A percentile compares a stretch with the other conserved stretches of the same genome.
phyloP scores from a whole-genome alignment of 2,113 vertebrate species.

The Xenus cinereus region DNA sequence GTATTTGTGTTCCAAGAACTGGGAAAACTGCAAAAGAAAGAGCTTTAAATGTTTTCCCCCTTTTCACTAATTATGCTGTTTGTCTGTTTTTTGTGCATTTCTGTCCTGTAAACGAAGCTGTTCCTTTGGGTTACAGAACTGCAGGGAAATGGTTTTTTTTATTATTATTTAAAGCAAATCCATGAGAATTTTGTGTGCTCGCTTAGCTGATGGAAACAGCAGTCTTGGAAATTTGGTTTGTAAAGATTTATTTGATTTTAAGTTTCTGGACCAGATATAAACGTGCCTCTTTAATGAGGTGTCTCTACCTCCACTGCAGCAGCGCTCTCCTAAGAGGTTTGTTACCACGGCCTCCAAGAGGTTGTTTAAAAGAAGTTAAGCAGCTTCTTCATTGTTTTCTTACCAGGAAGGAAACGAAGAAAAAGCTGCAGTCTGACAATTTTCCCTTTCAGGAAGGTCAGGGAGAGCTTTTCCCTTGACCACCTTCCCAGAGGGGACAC shows the following conservation, averaged over 20 bases:
- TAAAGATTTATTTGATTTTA: background rate
- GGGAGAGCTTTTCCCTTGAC: background rate
- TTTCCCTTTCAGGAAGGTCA: constrained; percentile 1
- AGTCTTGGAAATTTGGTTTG: background rate
- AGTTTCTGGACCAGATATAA: background rate
- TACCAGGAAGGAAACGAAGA: background rate
- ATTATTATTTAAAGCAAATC: background rate
- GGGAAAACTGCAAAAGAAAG: background rate
- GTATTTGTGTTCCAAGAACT: background rate
- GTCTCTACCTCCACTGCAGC: background rate
- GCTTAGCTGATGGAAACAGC: constrained; percentile 3
- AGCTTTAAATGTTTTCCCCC: background rate
- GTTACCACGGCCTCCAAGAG: background rate
- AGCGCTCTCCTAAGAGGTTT: background rate
- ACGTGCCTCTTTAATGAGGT: background rate
- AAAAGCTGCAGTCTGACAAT: background rate
- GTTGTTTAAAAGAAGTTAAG: background rate
- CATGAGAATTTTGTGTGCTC: background rate
- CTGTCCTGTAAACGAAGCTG: background rate
- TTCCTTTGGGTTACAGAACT: background rate
- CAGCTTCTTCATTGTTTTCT: constrained; percentile 12
- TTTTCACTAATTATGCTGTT: background rate
- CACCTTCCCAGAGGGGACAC: background rate
- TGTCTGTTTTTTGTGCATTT: background rate
- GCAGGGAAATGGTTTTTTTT: background rate